Evolutionary conservation across 2,113 vertebrate genomes (phyloP).

Genomic region (Mobula birostris): DNA sequence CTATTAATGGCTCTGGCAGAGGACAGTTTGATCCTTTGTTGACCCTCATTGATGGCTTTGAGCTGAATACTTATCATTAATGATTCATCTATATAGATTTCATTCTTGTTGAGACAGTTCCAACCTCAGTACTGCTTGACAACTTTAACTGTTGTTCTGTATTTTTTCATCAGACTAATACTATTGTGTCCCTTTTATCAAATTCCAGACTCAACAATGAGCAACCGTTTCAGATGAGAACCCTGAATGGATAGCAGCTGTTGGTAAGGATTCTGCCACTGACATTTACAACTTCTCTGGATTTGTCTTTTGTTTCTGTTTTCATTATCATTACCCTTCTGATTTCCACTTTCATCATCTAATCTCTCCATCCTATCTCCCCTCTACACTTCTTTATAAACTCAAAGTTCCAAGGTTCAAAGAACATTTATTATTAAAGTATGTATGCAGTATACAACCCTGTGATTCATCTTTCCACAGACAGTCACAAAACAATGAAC

Average conservation of each 20-base stretch:
- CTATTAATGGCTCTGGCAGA: background rate
- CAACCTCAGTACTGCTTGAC: background rate
- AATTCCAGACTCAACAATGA: background rate
- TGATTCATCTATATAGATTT: background rate
- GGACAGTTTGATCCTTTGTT: constrained; percentile 8
- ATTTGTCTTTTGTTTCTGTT: background rate
- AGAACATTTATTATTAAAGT: too few relatives aligned
- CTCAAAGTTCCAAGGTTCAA: too few relatives aligned
- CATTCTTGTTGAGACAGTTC: background rate
- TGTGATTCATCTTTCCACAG: too few relatives aligned
- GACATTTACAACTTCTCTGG: too few relatives aligned
- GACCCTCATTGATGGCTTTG: background rate
- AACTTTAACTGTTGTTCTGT: background rate
- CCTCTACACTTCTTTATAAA: too few relatives aligned
- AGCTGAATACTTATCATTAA: background rate
- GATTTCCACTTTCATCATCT: background rate
- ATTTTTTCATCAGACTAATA: background rate
- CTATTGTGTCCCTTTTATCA: background rate
- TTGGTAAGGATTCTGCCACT: too few relatives aligned
- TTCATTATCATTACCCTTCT: background rate
- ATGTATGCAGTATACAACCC: too few relatives aligned
- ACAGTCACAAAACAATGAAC: too few relatives aligned
- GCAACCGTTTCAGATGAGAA: background rate
- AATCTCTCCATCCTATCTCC: background rate
- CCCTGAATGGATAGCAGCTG: background rate